Base-by-base conservation (phyloP, 2,888 invertebrate genomes). In the Pandemis corylana region DNA sequence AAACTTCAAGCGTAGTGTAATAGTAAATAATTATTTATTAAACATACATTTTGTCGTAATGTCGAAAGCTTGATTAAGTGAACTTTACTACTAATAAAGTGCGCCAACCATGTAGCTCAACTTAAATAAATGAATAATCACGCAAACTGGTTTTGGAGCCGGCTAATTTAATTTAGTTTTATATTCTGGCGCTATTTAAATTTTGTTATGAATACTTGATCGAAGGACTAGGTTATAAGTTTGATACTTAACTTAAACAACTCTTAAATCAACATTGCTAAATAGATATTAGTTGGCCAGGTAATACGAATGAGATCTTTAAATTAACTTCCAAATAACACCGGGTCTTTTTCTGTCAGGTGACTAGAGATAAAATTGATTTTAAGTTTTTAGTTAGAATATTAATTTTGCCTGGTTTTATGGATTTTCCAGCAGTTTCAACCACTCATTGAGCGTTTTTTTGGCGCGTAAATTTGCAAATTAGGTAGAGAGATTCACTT, bases 101-200 rank as follows among this genome's bases (percentile, higher is more conserved):
- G 64, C 64, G 46, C 46, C 28, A 28, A 9, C 28, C 28, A 56
- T 56, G 20, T 56, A 5, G 59, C 28, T 59, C 12, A 59, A 59
- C 59, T 59, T 64, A 44, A 44, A 44, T 64, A 13, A 42, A 46
- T 12, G 46, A 46, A 42, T 64, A 64, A 44, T 44, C 64, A 64
- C 20, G 44, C 2, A 64, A 64, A 64, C 64, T 5, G 4, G 44
- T 64, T 64, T 64, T 10, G 44, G 36, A 62, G 42, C 41, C 62
- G 62, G 13, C 62, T 41, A 6, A 62, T 42, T 28, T 62, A 62
- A 62, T 62, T 62, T 62, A 42, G 62, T 62, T 64, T 64, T 64
- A 44, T 64, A 64, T 44, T 12, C 64, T 64, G 20, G 15, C 64
- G 44, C 64, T 64, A 64, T 64, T 64, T 64, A 44, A 62, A 62